These are phyloP conservation scores for Ovis canadensis DNA, from an alignment of 2,113 vertebrate species.

Conservation along the genomic window DNA sequence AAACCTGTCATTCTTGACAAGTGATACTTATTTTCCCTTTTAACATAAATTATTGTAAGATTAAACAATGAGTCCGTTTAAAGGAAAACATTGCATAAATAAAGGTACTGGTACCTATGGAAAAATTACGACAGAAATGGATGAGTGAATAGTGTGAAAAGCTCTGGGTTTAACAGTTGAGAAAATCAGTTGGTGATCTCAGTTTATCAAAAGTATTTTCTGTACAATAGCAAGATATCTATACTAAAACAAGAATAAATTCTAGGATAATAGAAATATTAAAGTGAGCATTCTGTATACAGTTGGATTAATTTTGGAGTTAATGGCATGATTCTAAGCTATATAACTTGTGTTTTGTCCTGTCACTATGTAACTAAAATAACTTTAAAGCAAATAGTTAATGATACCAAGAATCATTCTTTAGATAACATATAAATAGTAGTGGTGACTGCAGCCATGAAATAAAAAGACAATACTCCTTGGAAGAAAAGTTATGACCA, in stretches of 20 bases:
- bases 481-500: neutral
- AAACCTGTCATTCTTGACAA: neutral
- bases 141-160: neutral
- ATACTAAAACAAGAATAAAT: neutral
- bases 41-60: neutral
- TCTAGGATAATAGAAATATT: slow-evolving; percentile 10
- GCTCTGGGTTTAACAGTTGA: neutral
- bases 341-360: neutral
- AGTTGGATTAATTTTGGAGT: neutral
- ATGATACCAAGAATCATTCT: neutral
- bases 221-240: neutral
- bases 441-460: neutral
- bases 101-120: neutral
- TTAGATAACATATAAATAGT: neutral
- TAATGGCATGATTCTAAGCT: neutral
- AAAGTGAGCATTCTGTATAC: neutral
- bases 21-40: neutral
- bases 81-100: neutral
- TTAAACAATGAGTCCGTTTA: neutral
- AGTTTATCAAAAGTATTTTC: neutral
- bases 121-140: neutral
- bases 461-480: neutral
- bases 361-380: neutral
- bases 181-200: neutral
- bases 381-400: neutral